Percentiles rank a stretch among this genome's conserved stretches.
Evolutionary conservation across 2,113 vertebrate species (phyloP).

Genomic region (Pelecanus crispus): DNA sequence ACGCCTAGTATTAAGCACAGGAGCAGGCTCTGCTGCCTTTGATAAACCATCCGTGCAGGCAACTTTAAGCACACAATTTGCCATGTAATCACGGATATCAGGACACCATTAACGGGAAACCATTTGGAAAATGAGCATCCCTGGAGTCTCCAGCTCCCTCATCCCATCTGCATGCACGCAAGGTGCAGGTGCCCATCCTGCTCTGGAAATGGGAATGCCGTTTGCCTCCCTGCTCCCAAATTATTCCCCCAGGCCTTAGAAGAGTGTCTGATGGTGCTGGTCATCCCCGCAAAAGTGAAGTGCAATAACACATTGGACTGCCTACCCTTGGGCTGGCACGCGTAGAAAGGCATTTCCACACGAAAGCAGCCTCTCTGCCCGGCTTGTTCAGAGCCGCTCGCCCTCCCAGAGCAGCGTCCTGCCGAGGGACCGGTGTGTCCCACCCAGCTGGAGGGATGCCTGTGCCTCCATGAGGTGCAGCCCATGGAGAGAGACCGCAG

Average conservation of each 20-base stretch:
- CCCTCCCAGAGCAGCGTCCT: not conserved
- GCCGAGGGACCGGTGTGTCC: accelerated
- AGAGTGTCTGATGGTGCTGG: accelerated
- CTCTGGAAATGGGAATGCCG: not conserved
- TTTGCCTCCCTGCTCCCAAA: not conserved
- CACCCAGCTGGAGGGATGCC: not conserved
- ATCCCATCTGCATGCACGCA: not conserved
- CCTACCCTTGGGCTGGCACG: not conserved
- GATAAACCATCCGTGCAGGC: not conserved
- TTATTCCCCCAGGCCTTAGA: not conserved
- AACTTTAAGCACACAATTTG: not conserved
- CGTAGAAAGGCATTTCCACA: not conserved
- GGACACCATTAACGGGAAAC: not conserved
- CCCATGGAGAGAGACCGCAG: too few relatives aligned
- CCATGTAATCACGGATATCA: not conserved
- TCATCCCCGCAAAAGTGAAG: not conserved
- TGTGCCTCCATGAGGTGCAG: not conserved
- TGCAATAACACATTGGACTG: not conserved
- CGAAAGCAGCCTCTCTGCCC: not conserved
- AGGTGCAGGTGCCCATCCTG: accelerated
- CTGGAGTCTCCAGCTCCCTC: not conserved
- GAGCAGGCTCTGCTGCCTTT: not conserved
- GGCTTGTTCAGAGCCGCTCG: accelerated
- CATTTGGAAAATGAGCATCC: not conserved
- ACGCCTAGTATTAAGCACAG: not conserved